A percentile compares a stretch with the other conserved stretches of the same genome.
phyloP scores from a whole-genome alignment of 2,888 invertebrate species.

The Drosophila stalkeri region DNA sequence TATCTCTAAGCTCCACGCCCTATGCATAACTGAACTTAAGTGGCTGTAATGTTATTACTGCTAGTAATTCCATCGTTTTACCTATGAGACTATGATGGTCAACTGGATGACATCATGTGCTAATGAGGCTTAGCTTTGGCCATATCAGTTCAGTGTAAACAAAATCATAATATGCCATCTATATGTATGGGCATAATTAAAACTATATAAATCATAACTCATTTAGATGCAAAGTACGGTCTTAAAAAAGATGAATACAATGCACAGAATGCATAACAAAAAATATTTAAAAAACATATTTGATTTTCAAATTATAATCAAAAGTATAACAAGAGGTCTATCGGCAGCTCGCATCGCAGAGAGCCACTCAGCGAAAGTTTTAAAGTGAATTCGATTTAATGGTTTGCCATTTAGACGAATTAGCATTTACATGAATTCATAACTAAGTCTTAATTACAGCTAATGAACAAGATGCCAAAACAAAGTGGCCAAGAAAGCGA shows the following conservation, averaged over 20 bases:
- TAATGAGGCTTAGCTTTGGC: conserved; percentile 8
- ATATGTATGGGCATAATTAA: conserved; percentile 18
- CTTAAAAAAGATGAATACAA: conserved; percentile 11
- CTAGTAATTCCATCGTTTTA: background rate
- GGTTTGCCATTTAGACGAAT: conserved; percentile 25
- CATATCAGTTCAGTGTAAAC: conserved; percentile 16
- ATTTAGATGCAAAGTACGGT: conserved; percentile 17
- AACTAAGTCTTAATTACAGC: conserved; percentile 47
- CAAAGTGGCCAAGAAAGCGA: conserved; percentile 39
- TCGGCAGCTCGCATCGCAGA: background rate
- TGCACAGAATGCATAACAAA: background rate
- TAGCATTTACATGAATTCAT: conserved; percentile 45
- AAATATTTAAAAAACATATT: conserved; percentile 8
- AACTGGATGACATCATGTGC: conserved; percentile 31
- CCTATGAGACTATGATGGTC: background rate
- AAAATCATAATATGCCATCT: background rate
- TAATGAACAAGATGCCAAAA: conserved; percentile 37
- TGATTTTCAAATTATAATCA: conserved; percentile 2
- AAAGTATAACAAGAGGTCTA: conserved; percentile 25
- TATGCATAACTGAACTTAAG: background rate
- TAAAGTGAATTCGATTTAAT: conserved; percentile 29
- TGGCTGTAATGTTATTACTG: background rate
- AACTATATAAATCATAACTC: conserved; percentile 25
- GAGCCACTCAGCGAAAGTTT: conserved; percentile 29
- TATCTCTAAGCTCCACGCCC: background rate